These are phyloP conservation scores for Australoheros scitulus DNA, from an alignment of 2,113 vertebrate species.

Conservation along the genomic window DNA sequence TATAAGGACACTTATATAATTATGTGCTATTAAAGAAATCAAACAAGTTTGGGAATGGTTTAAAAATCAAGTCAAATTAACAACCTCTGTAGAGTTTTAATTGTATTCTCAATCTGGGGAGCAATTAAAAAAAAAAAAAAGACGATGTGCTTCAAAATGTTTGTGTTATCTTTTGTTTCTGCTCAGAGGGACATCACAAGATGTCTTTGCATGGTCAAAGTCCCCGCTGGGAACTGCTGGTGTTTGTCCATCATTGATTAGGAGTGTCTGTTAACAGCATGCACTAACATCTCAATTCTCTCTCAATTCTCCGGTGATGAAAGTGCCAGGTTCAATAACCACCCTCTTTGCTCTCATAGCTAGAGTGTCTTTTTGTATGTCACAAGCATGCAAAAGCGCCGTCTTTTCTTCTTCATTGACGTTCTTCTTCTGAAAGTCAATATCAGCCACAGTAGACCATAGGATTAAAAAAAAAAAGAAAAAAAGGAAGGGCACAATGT, in stretches of 20 bases:
- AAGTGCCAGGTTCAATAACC: slow-evolving; percentile 64
- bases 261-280: slow-evolving; percentile 56
- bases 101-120: not conserved
- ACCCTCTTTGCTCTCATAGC: slow-evolving; percentile 40
- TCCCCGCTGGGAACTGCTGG: slow-evolving; percentile 34
- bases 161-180: slow-evolving; percentile 14
- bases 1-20: slow-evolving; percentile 47
- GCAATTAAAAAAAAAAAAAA: slow-evolving; percentile 4
- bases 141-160: slow-evolving; percentile 15
- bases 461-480: not conserved
- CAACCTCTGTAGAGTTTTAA: not conserved
- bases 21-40: slow-evolving; percentile 27
- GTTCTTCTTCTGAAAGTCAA: slow-evolving; percentile 68
- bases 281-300: slow-evolving; percentile 54
- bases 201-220: slow-evolving; percentile 27
- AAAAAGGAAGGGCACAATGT: slow-evolving; percentile 32
- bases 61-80: slow-evolving; percentile 12
- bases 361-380: slow-evolving; percentile 39
- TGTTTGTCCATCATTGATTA: slow-evolving; percentile 69
- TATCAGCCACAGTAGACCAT: slow-evolving; percentile 50
- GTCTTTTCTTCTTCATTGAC: slow-evolving; percentile 63
- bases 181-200: slow-evolving; percentile 6
- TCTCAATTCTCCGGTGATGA: slow-evolving; percentile 47
- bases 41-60: slow-evolving; percentile 22
- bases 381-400: slow-evolving; percentile 54